A percentile compares a stretch with the other conserved stretches of the same genome.
Conservation (phyloP, 37 sponge, comb jelly and placozoan species). For the Bolinopsis microptera region DNA sequence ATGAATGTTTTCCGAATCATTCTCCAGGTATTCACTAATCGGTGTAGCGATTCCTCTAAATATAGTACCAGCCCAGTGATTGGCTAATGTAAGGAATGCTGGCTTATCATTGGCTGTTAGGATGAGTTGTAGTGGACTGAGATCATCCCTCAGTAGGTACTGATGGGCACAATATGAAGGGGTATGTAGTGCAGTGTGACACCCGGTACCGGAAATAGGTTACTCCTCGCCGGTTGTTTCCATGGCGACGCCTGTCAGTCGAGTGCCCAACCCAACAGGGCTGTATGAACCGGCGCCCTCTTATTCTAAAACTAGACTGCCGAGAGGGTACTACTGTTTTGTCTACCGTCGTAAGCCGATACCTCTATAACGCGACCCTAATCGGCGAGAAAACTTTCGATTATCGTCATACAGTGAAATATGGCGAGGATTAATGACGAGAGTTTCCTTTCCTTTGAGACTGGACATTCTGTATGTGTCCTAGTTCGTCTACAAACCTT, state of each 20-base stretch:
- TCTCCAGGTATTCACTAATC: not conserved
- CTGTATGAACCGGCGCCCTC: not conserved
- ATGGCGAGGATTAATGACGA: not conserved
- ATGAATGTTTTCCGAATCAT: not conserved
- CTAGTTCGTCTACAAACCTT: constrained; percentile 28
- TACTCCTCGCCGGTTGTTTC: not conserved
- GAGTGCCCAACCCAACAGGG: not conserved
- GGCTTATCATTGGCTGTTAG: not conserved
- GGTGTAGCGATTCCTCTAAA: not conserved
- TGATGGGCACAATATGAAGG: not conserved
- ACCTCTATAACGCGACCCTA: not conserved
- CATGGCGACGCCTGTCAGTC: not conserved
- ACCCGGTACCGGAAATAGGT: not conserved
- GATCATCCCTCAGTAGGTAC: not conserved
- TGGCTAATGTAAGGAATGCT: not conserved
- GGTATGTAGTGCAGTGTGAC: not conserved
- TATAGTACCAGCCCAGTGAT: not conserved
- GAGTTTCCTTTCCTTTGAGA: not conserved
- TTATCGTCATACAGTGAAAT: not conserved
- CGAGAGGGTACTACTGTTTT: not conserved
- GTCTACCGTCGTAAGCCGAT: not conserved
- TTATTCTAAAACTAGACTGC: not conserved
- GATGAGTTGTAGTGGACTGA: not conserved
- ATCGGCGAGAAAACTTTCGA: not conserved
- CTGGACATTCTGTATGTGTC: not conserved